These are phyloP conservation scores for Apamea sordens DNA, from an alignment of 2,888 invertebrate species.

Conservation along the genomic window DNA sequence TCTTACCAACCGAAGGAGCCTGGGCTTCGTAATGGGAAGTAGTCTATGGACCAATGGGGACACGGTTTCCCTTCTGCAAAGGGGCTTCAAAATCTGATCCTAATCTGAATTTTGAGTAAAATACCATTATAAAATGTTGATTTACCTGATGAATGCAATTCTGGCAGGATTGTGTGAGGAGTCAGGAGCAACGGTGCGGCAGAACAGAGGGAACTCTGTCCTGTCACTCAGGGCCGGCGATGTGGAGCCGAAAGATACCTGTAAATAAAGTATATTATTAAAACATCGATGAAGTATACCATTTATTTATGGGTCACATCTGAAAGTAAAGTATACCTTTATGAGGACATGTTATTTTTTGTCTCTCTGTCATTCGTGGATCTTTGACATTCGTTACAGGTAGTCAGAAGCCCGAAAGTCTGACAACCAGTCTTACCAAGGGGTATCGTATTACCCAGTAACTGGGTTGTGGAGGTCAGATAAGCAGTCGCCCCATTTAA, in stretches of 20 bases:
- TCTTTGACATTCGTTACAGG: no score
- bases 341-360: background rate
- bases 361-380: background rate
- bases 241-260: constrained; percentile 97
- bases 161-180: constrained; percentile 97
- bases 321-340: background rate
- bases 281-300: background rate
- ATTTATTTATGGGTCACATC: background rate
- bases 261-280: constrained; percentile 1
- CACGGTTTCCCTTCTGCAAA: background rate
- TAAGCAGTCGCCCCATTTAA: no score
- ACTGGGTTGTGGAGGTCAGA: no score
- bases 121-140: background rate
- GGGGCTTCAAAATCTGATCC: background rate
- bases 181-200: constrained; percentile 96
- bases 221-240: constrained; percentile 97
- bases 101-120: background rate
- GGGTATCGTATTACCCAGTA: no score
- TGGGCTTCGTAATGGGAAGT: background rate
- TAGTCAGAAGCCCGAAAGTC: no score
- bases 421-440: no score
- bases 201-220: constrained; percentile 96
- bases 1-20: background rate
- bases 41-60: background rate
- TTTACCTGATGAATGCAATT: constrained; percentile 94